Conservation (phyloP, 2,797 vertebrate species). For the Lemur catta region DNA sequence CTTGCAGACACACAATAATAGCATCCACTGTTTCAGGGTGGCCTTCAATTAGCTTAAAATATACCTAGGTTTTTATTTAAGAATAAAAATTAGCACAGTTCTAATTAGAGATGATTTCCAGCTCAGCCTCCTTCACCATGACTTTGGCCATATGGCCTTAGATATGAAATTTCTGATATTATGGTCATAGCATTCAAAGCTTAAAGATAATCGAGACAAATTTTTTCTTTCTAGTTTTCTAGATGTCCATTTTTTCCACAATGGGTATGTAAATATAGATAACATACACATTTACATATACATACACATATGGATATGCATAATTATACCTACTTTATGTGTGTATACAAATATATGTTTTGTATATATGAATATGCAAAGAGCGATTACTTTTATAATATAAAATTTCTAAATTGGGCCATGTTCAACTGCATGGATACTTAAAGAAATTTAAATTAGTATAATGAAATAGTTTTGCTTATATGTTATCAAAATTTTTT, state of each 20-base stretch:
- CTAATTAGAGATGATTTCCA: slow-evolving; percentile 7
- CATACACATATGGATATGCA: neutral
- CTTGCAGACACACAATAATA: neutral
- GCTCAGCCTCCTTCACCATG: neutral
- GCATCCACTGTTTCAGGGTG: neutral
- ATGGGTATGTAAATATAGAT: neutral
- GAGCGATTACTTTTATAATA: slow-evolving; percentile 20
- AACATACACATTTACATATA: neutral
- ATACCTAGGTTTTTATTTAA: neutral
- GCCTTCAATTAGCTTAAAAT: slow-evolving; percentile 22
- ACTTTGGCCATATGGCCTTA: neutral
- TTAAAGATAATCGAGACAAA: neutral
- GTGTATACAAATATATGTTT: neutral
- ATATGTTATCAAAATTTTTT: slow-evolving; percentile 2
- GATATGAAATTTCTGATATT: neutral
- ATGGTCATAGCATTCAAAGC: neutral
- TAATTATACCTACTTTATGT: neutral
- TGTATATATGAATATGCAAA: neutral
- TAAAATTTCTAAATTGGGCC: slow-evolving; percentile 29
- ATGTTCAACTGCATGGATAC: neutral
- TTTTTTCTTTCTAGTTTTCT: slow-evolving; percentile 34
- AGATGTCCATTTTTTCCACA: slow-evolving; percentile 32
- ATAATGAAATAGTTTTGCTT: slow-evolving; percentile 23
- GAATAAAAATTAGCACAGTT: neutral
- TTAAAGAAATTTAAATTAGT: slow-evolving; percentile 25